Conservation (phyloP, 2,888 invertebrate genomes). For the Sturmia bella region DNA sequence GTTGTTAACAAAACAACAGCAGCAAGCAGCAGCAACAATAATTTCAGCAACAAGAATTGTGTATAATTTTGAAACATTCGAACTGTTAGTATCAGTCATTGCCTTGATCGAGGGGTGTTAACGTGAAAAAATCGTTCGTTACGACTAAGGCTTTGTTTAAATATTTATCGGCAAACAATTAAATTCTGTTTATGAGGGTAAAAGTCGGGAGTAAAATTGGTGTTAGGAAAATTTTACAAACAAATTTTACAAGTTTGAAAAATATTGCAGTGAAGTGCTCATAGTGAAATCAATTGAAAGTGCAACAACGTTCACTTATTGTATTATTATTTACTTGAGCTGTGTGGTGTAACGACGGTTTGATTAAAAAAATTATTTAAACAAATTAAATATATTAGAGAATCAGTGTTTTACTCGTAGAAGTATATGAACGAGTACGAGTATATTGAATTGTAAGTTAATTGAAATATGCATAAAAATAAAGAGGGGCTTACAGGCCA, state of each 20-base stretch:
- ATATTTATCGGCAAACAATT: too few relatives aligned
- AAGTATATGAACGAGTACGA: conserved; percentile 70
- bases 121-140: not conserved
- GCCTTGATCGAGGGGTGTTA: conserved; percentile 53
- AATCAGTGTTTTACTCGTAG: not conserved
- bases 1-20: conserved; percentile 15
- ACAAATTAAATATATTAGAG: not conserved
- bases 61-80: conserved; percentile 58
- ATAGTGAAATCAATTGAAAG: too few relatives aligned
- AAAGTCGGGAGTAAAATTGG: too few relatives aligned
- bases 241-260: too few relatives aligned
- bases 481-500: too few relatives aligned
- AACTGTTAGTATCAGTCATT: conserved; percentile 59
- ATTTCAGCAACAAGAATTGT: conserved; percentile 39
- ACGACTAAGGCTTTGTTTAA: too few relatives aligned
- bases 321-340: too few relatives aligned
- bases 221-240: too few relatives aligned
- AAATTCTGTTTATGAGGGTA: too few relatives aligned
- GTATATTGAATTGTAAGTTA: conserved; percentile 75
- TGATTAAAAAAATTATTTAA: not conserved
- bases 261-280: too few relatives aligned
- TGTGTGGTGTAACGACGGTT: too few relatives aligned
- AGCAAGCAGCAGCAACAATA: conserved; percentile 33
- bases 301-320: too few relatives aligned
- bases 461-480: not conserved